Conservation (phyloP, 2,797 vertebrate genomes). For the Remorina albescens region DNA sequence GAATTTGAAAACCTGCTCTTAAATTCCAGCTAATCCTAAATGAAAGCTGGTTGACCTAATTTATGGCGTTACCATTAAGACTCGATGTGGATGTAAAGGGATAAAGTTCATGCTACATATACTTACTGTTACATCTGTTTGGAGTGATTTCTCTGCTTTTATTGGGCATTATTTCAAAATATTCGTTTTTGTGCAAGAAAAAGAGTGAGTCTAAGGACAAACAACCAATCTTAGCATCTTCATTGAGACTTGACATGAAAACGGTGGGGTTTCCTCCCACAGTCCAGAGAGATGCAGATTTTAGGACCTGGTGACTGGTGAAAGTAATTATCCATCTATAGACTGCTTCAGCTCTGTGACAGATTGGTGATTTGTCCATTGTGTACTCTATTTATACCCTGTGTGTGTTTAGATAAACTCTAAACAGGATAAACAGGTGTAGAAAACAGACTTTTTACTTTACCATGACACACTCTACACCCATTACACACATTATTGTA, state of each 20-base stretch:
- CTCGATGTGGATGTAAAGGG: slow-evolving; percentile 68
- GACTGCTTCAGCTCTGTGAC: slow-evolving; percentile 39
- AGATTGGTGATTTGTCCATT: slow-evolving; percentile 40
- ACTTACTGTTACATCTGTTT: slow-evolving; percentile 34
- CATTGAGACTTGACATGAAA: not conserved
- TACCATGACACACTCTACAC: not conserved
- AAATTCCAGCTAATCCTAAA: slow-evolving; percentile 70
- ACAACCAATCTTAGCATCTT: not conserved
- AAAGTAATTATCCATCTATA: slow-evolving; percentile 45
- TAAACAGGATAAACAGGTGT: slow-evolving; percentile 2
- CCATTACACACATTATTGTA: not conserved
- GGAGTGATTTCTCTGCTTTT: slow-evolving; percentile 22
- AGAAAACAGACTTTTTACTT: not conserved
- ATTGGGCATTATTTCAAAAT: not conserved
- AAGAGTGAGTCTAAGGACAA: not conserved
- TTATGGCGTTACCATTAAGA: slow-evolving; percentile 55
- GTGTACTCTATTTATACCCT: slow-evolving; percentile 10
- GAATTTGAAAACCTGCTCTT: slow-evolving; percentile 60
- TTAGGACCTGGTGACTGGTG: slow-evolving; percentile 37
- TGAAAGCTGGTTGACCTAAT: slow-evolving; percentile 72
- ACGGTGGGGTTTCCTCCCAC: slow-evolving; percentile 4
- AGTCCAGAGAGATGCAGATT: slow-evolving; percentile 26
- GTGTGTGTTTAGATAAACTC: slow-evolving; percentile 30
- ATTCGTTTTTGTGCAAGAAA: not conserved
- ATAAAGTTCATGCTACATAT: slow-evolving; percentile 52